Conservation (phyloP, 2,113 vertebrate species). For the Meriones unguiculatus region DNA sequence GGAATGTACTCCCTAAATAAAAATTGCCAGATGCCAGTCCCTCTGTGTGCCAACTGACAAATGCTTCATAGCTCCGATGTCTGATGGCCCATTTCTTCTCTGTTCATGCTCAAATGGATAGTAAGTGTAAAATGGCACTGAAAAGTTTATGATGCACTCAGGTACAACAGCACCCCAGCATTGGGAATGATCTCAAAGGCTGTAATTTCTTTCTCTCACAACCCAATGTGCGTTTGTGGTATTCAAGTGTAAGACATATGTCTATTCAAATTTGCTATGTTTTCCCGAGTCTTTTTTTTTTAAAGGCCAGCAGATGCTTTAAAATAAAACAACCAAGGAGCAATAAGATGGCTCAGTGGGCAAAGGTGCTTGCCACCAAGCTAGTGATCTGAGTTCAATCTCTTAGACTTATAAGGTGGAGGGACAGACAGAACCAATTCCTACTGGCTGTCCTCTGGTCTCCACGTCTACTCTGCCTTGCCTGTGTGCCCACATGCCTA, state of each 20-base stretch:
- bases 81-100: conserved; percentile 46
- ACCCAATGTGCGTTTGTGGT: conserved; percentile 38
- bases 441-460: background rate
- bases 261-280: conserved; percentile 47
- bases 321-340: background rate
- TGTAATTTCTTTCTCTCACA: conserved; percentile 38
- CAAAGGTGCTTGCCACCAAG: background rate
- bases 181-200: conserved; percentile 44
- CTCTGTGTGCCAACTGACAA: conserved; percentile 63
- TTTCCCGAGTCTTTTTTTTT: conserved; percentile 15
- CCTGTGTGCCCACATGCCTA: too few species aligned
- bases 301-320: conserved; percentile 36
- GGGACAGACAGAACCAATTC: background rate
- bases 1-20: conserved; percentile 74
- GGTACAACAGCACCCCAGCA: conserved; percentile 16
- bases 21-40: conserved; percentile 70
- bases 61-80: conserved; percentile 21
- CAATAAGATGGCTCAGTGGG: too few species aligned
- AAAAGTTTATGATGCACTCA: background rate
- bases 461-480: background rate
- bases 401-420: too few species aligned
- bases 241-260: conserved; percentile 33
- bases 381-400: too few species aligned
- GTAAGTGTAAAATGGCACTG: background rate
- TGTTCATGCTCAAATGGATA: background rate